phyloP scores from a whole-genome alignment of 2,888 invertebrate genomes.

The Folsomia manolachei region DNA sequence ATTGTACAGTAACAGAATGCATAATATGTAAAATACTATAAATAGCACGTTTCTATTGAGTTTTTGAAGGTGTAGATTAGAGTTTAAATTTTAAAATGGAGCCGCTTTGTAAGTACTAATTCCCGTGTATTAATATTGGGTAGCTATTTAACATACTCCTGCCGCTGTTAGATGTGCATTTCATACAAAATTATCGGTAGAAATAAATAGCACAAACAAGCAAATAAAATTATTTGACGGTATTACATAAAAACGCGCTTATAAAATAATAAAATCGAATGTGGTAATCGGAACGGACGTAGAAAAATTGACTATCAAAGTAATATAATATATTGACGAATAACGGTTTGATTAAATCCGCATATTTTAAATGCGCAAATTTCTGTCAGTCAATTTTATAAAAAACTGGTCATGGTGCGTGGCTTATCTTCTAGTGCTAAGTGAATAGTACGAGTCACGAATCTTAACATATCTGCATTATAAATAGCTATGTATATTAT shows the following conservation, averaged over 20 bases:
- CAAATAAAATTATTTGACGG: background rate
- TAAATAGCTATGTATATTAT: no score
- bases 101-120: background rate
- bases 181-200: no score
- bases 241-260: background rate
- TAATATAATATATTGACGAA: background rate
- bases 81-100: background rate
- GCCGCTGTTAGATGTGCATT: no score
- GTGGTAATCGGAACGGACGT: background rate
- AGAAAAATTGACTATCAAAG: slow-evolving; percentile 8
- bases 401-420: background rate
- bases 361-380: background rate
- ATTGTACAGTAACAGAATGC: background rate
- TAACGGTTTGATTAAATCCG: background rate
- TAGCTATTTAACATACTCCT: no score
- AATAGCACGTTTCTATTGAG: background rate
- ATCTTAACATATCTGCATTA: no score
- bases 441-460: no score
- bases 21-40: background rate
- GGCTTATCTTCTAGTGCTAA: background rate
- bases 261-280: background rate
- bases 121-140: no score
- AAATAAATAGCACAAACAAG: background rate
- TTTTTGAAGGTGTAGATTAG: background rate
- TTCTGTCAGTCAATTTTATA: background rate